A percentile compares a stretch with the other conserved stretches of the same genome.
These are phyloP conservation scores for Calosoma granatense DNA, from an alignment of 1,140 invertebrate genomes.

Conservation along the genomic window DNA sequence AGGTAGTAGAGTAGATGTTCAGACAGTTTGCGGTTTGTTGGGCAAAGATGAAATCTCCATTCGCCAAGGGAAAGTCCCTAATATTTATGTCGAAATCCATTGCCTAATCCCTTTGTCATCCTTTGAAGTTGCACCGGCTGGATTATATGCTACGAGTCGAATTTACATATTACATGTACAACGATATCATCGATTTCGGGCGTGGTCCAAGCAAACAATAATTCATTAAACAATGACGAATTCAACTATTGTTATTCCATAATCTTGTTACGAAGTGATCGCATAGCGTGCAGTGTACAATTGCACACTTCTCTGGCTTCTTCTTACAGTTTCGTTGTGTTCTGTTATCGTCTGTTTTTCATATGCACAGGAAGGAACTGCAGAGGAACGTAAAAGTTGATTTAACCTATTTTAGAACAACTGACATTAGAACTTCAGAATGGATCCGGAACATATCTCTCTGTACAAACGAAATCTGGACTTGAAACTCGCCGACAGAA, in stretches of 20 bases:
- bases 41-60: not conserved
- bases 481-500: constrained; percentile 2
- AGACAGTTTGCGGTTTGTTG: not conserved
- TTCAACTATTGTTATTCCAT: too few relatives aligned
- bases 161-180: constrained; percentile 2
- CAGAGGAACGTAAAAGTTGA: too few relatives aligned
- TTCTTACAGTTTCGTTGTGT: too few relatives aligned
- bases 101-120: not conserved
- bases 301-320: too few relatives aligned
- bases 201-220: not conserved
- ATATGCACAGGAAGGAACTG: too few relatives aligned
- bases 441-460: too few relatives aligned
- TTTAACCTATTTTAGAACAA: too few relatives aligned
- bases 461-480: not conserved
- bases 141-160: not conserved
- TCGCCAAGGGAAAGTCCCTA: not conserved
- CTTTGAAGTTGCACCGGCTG: not conserved
- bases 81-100: constrained; percentile 1
- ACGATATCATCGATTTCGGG: constrained; percentile 1
- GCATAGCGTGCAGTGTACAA: not conserved
- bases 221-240: too few relatives aligned
- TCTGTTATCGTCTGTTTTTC: too few relatives aligned
- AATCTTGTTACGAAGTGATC: too few relatives aligned
- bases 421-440: too few relatives aligned
- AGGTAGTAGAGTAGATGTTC: not conserved